Evolutionary conservation across 2,113 vertebrate genomes (phyloP).

Genomic region (Canis aureus): DNA sequence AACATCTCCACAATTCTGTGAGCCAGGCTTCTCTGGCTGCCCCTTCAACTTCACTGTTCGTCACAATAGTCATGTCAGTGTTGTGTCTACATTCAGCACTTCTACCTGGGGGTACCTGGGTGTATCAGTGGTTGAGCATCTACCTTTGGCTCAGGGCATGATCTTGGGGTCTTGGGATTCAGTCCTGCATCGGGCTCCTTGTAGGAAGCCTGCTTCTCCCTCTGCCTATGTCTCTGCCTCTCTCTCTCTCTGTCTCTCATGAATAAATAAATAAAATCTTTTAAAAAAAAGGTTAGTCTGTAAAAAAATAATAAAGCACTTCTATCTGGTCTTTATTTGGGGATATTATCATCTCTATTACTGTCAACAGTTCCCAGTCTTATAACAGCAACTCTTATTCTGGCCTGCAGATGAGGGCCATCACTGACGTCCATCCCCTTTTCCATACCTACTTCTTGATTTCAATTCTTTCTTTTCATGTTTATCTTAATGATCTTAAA

Average conservation of each 20-base stretch:
- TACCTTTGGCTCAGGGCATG: too few species aligned
- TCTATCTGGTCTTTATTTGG: not conserved
- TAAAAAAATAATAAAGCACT: too few species aligned
- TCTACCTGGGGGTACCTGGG: not conserved
- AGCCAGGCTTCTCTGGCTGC: not conserved
- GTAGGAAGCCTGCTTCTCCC: too few species aligned
- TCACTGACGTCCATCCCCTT: not conserved
- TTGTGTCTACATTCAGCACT: constrained; percentile 11
- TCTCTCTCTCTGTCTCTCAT: too few species aligned
- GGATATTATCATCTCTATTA: not conserved
- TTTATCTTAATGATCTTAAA: constrained; percentile 21
- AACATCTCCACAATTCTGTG: not conserved
- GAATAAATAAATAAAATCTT: too few species aligned
- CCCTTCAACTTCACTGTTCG: not conserved
- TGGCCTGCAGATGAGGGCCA: not conserved
- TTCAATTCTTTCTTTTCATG: not conserved
- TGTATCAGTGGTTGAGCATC: too few species aligned
- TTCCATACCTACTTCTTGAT: not conserved
- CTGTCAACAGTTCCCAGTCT: not conserved
- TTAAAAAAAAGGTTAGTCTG: too few species aligned
- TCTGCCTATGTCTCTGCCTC: too few species aligned
- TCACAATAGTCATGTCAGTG: not conserved
- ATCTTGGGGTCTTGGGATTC: too few species aligned
- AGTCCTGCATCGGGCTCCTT: too few species aligned
- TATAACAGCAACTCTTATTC: not conserved